Base-by-base conservation (phyloP, 1,140 invertebrate genomes). In the Sogatella furcifera region DNA sequence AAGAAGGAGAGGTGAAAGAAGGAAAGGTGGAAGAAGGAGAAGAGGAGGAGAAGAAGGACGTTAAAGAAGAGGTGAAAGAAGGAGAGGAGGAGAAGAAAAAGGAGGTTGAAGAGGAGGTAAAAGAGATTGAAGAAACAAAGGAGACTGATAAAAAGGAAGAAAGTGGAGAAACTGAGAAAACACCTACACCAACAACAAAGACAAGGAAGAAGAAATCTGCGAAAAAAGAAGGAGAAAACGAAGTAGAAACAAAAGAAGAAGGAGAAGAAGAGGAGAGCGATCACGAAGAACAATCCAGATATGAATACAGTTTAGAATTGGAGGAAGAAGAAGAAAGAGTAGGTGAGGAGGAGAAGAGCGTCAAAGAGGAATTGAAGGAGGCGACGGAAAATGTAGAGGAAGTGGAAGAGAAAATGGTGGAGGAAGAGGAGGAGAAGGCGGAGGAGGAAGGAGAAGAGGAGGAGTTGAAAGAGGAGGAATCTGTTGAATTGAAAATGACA, bases 191-290 rank as follows among this genome's bases (percentile, higher is more conserved):
- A 28, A 28, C 2, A 49, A 49, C 8, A 17, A 49, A 49, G 15
- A 49, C 5, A 17, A 59, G 24, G 22, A 22, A 49, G 34, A 42
- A 46, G 22, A 24, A 44, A 15, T 5, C 1, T 43, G 34, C 41
- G 34, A 9, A 56, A 38, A 42, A 44, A 46, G 49, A 59, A 44
- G 34, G 21, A 1, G 15, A n/a, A n/a, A n/a, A n/a, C n/a, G n/a
- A n/a, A n/a, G n/a, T n/a, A n/a, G n/a, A 58, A 19, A 13, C 4
- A 17, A 42, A 57, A 57, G 55, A 57, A 57, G 34, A 57, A 57
- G 42, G 24, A 57, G 38, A 57, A 10, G 38, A 17, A 22, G 38
- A 41, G 22, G 42, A n/a, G 6, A 42, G 34, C 10, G 34, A 57
- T 10, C 34, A 38, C 34, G 34, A 38, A 38, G 34, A 38, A 10